Base-by-base conservation (phyloP, 2,113 vertebrate genomes). In the Peucedramus taeniatus region DNA sequence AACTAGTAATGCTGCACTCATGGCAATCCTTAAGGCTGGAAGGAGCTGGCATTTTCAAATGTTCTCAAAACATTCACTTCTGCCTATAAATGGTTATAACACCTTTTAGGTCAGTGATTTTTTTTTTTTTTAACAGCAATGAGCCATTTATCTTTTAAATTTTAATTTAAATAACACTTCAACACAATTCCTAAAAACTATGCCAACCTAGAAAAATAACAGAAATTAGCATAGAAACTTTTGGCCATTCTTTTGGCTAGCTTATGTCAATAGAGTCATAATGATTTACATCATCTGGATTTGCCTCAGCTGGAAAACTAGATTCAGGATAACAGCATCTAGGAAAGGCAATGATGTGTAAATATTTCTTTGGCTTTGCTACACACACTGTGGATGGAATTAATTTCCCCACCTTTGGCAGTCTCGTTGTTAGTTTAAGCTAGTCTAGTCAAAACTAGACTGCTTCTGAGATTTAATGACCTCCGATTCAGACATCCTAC, bases 361-460 rank as follows among this genome's bases (percentile, higher is more conserved):
- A 94, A 86, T 83, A 93, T 77, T 96, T 87, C 76, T 93, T 94
- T 95, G 90, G 88, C 92, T 88, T 90, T 90, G 78, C 66, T 56
- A 23, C 31, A 61, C 56, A 69, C 15, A 27, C 57, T 57, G 75
- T 77, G 63, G 59, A 85, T 47, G 47, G 92, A 88, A 96, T 70
- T 83, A 47, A 93, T 89, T 93, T 96, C 47, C 59, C 21, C 23
- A 83, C 11, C 47, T 86, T 71, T 96, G 88, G 66, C 94, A 92
- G 71, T 17, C 27, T 86, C 0, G 1, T 28, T 26, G 24, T 82
- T 80, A 61, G 70, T 86, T 83, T 77, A 90, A 88, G 54, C 70
- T 42, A 65, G 45, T 63, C 57, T 49, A 77, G 94, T 61, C 39
- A 77, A 90, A 94, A 70, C 23, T 19, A 33, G 31, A 64, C n/a